These are phyloP conservation scores for Miltochrista miniata DNA, from an alignment of 2,888 invertebrate species.

Conservation along the genomic window DNA sequence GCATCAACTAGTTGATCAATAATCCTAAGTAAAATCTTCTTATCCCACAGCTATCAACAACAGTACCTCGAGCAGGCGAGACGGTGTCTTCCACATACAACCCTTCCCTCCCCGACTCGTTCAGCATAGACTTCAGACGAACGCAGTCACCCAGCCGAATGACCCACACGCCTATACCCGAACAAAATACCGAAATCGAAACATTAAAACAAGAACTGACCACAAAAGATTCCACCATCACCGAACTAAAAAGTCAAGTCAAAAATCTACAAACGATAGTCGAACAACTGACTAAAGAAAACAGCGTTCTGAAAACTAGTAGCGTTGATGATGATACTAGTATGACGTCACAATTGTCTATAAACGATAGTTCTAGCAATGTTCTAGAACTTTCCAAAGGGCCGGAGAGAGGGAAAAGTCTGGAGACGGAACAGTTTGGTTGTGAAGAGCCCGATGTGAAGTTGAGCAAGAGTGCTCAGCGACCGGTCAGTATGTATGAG, in stretches of 20 bases:
- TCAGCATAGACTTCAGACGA: slow-evolving; percentile 38
- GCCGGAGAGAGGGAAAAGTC: slow-evolving; percentile 69
- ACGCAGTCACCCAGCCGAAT: slow-evolving; percentile 47
- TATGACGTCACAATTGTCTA: slow-evolving; percentile 67
- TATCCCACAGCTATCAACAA: slow-evolving; percentile 49
- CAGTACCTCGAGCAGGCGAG: slow-evolving; percentile 64
- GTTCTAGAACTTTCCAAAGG: slow-evolving; percentile 49
- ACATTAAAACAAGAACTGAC: slow-evolving; percentile 81
- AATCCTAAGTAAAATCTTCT: too few relatives aligned
- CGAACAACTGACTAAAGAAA: slow-evolving; percentile 91
- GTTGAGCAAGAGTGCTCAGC: slow-evolving; percentile 77
- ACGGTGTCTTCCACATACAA: slow-evolving; percentile 70
- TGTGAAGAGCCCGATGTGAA: slow-evolving; percentile 79
- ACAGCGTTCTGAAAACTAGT: slow-evolving; percentile 87
- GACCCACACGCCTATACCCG: slow-evolving; percentile 29
- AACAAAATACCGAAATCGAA: slow-evolving; percentile 58
- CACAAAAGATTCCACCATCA: slow-evolving; percentile 86
- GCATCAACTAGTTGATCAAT: too few relatives aligned
- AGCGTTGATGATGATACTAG: slow-evolving; percentile 76
- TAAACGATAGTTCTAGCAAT: slow-evolving; percentile 58
- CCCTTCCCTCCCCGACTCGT: slow-evolving; percentile 61
- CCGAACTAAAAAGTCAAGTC: slow-evolving; percentile 85
- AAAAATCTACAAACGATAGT: slow-evolving; percentile 86
- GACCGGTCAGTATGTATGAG: slow-evolving; percentile 95
- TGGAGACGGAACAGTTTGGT: slow-evolving; percentile 66